Conservation (phyloP, 2,113 vertebrate species). For the Chaetura pelagica region DNA sequence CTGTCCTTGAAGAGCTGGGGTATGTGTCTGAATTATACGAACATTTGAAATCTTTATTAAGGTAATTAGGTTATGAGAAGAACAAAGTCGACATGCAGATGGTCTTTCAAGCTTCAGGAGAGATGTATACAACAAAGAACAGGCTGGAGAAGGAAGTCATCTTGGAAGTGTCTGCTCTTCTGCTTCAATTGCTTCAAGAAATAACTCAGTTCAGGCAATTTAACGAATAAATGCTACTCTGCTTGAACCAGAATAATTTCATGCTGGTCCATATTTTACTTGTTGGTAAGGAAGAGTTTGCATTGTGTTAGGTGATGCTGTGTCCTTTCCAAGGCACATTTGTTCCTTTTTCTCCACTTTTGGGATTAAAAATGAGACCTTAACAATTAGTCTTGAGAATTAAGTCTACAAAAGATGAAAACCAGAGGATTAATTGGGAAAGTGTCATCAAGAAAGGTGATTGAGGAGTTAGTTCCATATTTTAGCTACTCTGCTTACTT, state of each 20-base stretch:
- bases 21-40: neutral
- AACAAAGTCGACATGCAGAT: neutral
- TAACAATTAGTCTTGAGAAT: neutral
- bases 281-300: neutral
- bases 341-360: neutral
- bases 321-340: neutral
- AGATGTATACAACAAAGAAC: neutral
- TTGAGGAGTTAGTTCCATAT: neutral
- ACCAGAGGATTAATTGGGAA: neutral
- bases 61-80: neutral
- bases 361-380: neutral
- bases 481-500: neutral
- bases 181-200: neutral
- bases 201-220: neutral
- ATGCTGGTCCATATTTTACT: neutral
- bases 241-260: neutral
- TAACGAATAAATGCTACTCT: neutral
- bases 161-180: neutral
- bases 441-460: neutral
- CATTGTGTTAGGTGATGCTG: neutral
- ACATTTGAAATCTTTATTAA: neutral
- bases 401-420: neutral
- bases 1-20: neutral
- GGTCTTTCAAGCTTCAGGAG: neutral
- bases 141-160: neutral